phyloP scores from a whole-genome alignment of 2,113 vertebrate species.

The Heteronetta atricapilla region DNA sequence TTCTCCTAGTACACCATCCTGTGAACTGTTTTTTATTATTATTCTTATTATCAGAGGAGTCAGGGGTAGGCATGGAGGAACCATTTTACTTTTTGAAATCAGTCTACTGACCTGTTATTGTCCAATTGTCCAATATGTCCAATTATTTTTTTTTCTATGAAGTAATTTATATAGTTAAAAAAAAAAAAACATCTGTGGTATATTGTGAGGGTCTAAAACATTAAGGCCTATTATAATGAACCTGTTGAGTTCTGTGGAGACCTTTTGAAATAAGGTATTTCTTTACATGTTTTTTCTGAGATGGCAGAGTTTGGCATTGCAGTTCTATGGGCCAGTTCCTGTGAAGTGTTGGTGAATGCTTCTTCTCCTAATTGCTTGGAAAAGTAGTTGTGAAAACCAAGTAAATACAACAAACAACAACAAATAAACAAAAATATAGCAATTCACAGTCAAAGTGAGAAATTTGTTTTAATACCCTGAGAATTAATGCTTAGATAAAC shows the following conservation, averaged over 20 bases:
- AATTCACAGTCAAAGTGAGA: neutral
- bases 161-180: neutral
- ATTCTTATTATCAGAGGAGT: neutral
- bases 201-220: neutral
- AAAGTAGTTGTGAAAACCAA: neutral
- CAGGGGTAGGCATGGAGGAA: neutral
- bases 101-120: neutral
- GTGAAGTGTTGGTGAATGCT: neutral
- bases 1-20: neutral
- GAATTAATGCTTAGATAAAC: neutral
- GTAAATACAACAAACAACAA: neutral
- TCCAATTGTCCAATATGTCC: neutral
- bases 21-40: neutral
- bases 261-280: neutral
- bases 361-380: neutral
- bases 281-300: neutral
- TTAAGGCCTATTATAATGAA: neutral
- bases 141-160: neutral
- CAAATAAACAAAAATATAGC: neutral
- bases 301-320: neutral
- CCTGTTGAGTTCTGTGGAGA: neutral
- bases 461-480: neutral
- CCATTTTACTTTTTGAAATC: neutral
- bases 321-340: neutral
- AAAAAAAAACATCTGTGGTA: neutral